These are phyloP conservation scores for Phycodurus eques DNA, from an alignment of 2,113 vertebrate species.

Conservation along the genomic window DNA sequence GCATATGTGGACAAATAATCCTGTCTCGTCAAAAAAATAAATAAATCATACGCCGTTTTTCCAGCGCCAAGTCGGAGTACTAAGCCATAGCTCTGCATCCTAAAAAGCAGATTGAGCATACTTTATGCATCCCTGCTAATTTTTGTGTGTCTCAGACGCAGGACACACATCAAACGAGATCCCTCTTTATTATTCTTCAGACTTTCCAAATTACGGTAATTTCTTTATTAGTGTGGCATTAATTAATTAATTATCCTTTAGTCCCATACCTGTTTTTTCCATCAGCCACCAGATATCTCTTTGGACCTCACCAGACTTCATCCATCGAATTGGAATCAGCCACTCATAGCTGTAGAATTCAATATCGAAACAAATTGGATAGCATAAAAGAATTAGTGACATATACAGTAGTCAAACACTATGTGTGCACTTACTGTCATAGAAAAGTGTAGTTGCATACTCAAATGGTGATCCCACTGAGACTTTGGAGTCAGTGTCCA, in stretches of 20 bases:
- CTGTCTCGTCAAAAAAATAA: too few relatives aligned
- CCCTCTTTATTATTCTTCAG: too few relatives aligned
- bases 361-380: background rate
- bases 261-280: slow-evolving; percentile 44
- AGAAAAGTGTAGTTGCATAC: slow-evolving; percentile 58
- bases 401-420: background rate
- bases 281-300: slow-evolving; percentile 60
- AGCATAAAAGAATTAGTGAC: background rate
- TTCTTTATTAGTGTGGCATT: too few relatives aligned
- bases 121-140: too few relatives aligned
- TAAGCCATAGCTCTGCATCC: too few relatives aligned
- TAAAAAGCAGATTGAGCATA: too few relatives aligned
- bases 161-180: too few relatives aligned
- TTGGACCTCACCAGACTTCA: slow-evolving; percentile 29
- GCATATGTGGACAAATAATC: too few relatives aligned
- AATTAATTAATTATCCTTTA: background rate
- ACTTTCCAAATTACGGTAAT: too few relatives aligned
- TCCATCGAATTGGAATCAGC: slow-evolving; percentile 62
- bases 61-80: too few relatives aligned
- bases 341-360: slow-evolving; percentile 53
- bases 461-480: slow-evolving; percentile 72
- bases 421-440: background rate
- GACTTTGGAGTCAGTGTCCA: slow-evolving; percentile 68
- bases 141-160: too few relatives aligned
- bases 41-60: too few relatives aligned